Conservation (phyloP, 2,113 vertebrate genomes). For the Albula goreensis region DNA sequence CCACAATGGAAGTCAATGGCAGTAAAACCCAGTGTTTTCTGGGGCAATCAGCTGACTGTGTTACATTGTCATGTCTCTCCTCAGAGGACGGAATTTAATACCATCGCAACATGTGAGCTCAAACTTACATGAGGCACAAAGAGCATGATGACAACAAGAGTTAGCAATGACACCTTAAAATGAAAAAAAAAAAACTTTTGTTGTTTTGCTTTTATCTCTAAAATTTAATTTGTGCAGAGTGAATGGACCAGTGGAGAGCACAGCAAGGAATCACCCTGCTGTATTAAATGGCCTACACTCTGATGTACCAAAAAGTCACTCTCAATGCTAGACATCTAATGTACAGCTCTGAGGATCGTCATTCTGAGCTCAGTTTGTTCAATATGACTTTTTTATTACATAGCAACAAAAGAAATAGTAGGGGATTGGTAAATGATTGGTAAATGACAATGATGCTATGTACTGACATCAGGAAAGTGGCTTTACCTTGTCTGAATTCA, state of each 20-base stretch:
- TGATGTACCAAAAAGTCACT: neutral
- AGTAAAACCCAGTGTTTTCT: neutral
- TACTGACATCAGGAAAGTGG: neutral
- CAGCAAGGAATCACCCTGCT: neutral
- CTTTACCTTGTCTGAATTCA: neutral
- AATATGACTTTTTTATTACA: neutral
- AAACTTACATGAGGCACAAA: neutral
- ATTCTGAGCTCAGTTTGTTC: neutral
- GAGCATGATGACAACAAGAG: neutral
- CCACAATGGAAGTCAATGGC: neutral
- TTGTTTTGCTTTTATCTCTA: neutral
- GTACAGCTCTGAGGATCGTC: neutral
- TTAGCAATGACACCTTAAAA: neutral
- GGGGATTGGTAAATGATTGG: no score
- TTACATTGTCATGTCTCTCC: neutral
- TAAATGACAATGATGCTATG: no score
- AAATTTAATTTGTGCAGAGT: neutral
- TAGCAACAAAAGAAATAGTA: no score
- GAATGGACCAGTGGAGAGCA: neutral
- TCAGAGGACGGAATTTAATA: neutral
- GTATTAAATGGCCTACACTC: neutral
- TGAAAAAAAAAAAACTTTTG: neutral
- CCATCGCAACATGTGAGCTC: neutral
- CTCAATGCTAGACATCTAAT: neutral
- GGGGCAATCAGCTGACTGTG: neutral